A percentile compares a stretch with the other conserved stretches of the same genome.
Conservation (phyloP, 2,888 invertebrate species). For the Dynastes grantii region DNA sequence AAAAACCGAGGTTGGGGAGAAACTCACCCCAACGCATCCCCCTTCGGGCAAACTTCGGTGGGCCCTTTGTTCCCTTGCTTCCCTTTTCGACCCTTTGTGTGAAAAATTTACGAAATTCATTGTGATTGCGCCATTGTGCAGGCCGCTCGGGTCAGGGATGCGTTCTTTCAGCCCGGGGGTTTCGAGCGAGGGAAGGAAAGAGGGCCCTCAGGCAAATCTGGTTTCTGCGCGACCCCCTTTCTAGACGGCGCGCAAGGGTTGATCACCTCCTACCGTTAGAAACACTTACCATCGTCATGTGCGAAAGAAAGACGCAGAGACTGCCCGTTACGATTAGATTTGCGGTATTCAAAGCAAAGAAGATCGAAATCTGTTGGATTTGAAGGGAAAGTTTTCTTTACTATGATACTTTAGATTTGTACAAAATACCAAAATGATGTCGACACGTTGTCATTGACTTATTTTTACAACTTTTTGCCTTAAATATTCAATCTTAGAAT, state of each 20-base stretch:
- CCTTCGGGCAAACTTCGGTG: too few species aligned
- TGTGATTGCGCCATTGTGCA: conserved; percentile 58
- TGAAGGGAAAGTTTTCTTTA: too few species aligned
- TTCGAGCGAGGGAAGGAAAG: conserved; percentile 31
- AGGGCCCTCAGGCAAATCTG: conserved; percentile 59
- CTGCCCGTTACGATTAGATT: conserved; percentile 51
- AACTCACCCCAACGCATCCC: conserved; percentile 52
- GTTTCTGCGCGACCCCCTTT: conserved; percentile 56
- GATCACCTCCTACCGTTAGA: conserved; percentile 59
- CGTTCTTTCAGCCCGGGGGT: too few species aligned
- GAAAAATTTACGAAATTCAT: conserved; percentile 58
- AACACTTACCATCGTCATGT: conserved; percentile 55
- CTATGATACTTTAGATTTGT: too few species aligned
- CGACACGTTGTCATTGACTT: too few species aligned
- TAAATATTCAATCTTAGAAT: too few species aligned
- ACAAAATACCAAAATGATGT: too few species aligned
- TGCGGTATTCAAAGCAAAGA: conserved; percentile 18
- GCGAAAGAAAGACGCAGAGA: conserved; percentile 14
- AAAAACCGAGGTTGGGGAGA: conserved; percentile 52
- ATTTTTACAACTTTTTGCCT: neutral
- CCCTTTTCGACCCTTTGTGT: conserved; percentile 42
- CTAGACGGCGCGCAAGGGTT: conserved; percentile 55
- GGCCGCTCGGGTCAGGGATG: conserved; percentile 57
- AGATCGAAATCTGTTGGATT: conserved; percentile 11
- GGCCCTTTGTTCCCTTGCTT: too few species aligned